A percentile compares a stretch with the other conserved stretches of the same genome.
Conservation (phyloP, 2,797 vertebrate genomes). For the Fistularia tabacaria region DNA sequence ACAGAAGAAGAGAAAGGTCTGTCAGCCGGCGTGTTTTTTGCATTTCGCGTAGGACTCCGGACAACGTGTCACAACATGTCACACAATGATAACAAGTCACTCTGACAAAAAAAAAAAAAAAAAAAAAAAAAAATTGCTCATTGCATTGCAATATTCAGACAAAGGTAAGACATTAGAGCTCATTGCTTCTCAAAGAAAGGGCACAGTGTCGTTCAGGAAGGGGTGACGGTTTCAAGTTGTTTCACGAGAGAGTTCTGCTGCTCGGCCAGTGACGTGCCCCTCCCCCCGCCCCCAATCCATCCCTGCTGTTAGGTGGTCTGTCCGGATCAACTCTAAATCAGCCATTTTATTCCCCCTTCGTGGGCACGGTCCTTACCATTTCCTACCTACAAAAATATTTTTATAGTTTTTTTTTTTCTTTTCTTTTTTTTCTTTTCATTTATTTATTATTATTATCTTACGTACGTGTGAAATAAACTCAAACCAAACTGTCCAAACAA, state of each 20-base stretch:
- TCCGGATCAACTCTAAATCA: constrained; percentile 17
- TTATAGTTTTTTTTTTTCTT: constrained; percentile 21
- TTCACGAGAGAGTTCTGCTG: constrained; percentile 31
- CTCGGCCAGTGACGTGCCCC: constrained; percentile 9
- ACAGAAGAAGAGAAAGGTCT: constrained; percentile 65
- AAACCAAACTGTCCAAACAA: constrained; percentile 52
- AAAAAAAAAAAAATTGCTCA: constrained; percentile 69
- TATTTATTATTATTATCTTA: constrained; percentile 43
- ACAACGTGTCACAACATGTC: constrained; percentile 71
- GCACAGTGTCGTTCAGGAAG: constrained; percentile 63
- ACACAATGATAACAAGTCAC: constrained; percentile 73
- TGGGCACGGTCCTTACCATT: constrained; percentile 44
- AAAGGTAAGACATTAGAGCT: constrained; percentile 77
- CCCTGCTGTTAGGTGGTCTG: constrained; percentile 17
- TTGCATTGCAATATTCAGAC: constrained; percentile 79
- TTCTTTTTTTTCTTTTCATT: constrained; percentile 48
- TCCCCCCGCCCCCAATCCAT: constrained; percentile 6
- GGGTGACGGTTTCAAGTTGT: constrained; percentile 44
- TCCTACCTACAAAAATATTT: constrained; percentile 72
- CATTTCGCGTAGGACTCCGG: constrained; percentile 63
- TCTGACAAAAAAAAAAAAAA: constrained; percentile 45
- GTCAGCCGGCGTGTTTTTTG: constrained; percentile 52
- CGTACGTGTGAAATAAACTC: constrained; percentile 60
- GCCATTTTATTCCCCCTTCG: constrained; percentile 12
- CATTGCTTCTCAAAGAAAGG: constrained; percentile 73